Evolutionary conservation across 2,797 vertebrate species (phyloP).

Genomic region (Adrianichthys oophorus): DNA sequence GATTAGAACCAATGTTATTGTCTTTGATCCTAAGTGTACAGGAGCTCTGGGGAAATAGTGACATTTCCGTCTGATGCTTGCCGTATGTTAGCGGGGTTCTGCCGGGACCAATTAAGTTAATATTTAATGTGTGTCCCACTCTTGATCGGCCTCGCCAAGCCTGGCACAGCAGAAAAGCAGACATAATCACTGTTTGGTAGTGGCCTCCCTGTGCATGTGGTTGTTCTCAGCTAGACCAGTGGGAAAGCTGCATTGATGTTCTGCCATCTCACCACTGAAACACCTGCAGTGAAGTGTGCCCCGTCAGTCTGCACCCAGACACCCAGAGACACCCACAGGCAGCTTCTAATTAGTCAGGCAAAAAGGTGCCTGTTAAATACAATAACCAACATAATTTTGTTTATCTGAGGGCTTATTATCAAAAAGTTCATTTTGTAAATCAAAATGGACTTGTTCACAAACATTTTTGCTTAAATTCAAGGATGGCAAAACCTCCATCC

Average conservation of each 20-base stretch:
- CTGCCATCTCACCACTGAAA: slow-evolving; percentile 65
- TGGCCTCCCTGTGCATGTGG: slow-evolving; percentile 46
- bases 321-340: slow-evolving; percentile 29
- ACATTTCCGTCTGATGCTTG: slow-evolving; percentile 77
- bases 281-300: slow-evolving; percentile 60
- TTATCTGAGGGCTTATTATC: slow-evolving; percentile 14
- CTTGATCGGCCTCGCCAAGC: slow-evolving; percentile 69
- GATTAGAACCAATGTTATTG: slow-evolving; percentile 80
- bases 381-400: slow-evolving; percentile 3
- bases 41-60: slow-evolving; percentile 72
- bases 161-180: slow-evolving; percentile 66
- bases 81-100: slow-evolving; percentile 73
- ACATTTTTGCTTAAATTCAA: too few species aligned
- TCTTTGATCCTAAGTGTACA: slow-evolving; percentile 78
- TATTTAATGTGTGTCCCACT: slow-evolving; percentile 78
- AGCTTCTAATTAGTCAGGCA: slow-evolving; percentile 50
- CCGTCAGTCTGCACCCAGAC: slow-evolving; percentile 11
- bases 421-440: too few species aligned
- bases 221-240: slow-evolving; percentile 61
- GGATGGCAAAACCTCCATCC: too few species aligned
- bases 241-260: slow-evolving; percentile 68
- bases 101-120: slow-evolving; percentile 80
- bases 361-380: slow-evolving; percentile 34
- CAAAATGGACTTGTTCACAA: too few species aligned
- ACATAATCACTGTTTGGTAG: slow-evolving; percentile 59